Base-by-base conservation (phyloP, 2,797 vertebrate species). In the Glyptemys insculpta region DNA sequence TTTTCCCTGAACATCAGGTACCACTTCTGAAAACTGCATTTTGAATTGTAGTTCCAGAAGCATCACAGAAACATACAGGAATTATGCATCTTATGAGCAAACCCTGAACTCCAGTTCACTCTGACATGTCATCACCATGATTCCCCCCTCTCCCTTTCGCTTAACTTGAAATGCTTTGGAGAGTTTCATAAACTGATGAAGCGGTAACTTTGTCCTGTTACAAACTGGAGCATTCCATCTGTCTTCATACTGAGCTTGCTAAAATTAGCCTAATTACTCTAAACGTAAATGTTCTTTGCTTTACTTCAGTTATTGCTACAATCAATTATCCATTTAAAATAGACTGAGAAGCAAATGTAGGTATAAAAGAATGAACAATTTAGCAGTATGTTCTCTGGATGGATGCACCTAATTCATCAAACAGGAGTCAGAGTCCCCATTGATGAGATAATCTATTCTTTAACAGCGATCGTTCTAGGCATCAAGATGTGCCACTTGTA, bases 311-410 rank as follows among this genome's bases (percentile, higher is more conserved):
- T 81, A 1, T 37, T 81, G 87, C 65, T 85, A 16, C n/a, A 85
- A 57, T 31, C 49, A 83, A 76, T 34, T 65, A 88, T 81, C 94
- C 84, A 92, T 37, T 88, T 25, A 78, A 50, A 91, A 74, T 41
- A 78, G 12, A 53, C 52, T 74, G 79, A 2, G 85, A 94, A 91
- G 41, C 83, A 93, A 97, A 92, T 31, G 93, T 31, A 91, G 53
- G 11, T 16, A 88, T 76, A 41, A 91, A 90, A 68, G 57, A 56
- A 15, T 34, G 53, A 91, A 89, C 8, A 1, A 88, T 92, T 94
- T 74, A 81, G 18, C 49, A 79, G 14, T 80, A 65, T 0, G 0
- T 34, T 89, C 81, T 78, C 56, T 37, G 89, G 53, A 62, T 27
- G 56, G 82, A 72, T 34, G 80, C 49, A 65, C 34, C 29, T 53